Conservation (phyloP, 2,888 invertebrate genomes). For the Scaptomyza tumidula region DNA sequence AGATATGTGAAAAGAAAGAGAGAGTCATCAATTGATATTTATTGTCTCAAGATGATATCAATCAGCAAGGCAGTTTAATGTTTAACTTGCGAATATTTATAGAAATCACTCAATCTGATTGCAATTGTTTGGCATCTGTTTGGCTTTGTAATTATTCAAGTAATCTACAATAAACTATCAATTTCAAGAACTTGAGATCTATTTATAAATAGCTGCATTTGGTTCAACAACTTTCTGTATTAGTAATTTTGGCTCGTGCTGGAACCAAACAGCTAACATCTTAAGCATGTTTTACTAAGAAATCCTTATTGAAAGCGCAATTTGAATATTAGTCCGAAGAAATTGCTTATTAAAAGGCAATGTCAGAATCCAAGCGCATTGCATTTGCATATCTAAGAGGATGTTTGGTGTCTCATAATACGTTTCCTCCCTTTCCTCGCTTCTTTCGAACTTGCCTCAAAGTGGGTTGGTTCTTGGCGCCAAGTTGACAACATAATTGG, state of each 20-base stretch:
- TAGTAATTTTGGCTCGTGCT: too few species aligned
- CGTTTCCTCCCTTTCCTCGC: not conserved
- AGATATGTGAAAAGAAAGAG: not conserved
- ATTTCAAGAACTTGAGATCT: too few species aligned
- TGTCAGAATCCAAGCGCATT: not conserved
- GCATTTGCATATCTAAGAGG: not conserved
- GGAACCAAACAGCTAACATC: too few species aligned
- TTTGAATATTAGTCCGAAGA: not conserved
- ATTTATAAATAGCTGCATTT: too few species aligned
- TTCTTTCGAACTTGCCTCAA: not conserved
- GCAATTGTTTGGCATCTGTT: too few species aligned
- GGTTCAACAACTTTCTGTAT: not conserved
- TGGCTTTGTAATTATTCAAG: too few species aligned
- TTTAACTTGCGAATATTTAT: too few species aligned
- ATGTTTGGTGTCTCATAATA: too few species aligned
- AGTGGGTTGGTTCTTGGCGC: too few species aligned
- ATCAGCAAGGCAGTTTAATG: constrained; percentile 16
- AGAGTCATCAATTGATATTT: constrained; percentile 48
- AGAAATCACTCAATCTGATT: not conserved
- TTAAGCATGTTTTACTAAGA: not conserved
- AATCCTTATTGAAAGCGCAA: not conserved
- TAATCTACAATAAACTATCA: too few species aligned
- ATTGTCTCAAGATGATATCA: constrained; percentile 37
- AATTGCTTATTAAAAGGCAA: not conserved
- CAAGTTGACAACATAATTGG: not conserved